Conservation (phyloP, 2,888 invertebrate genomes). For the Cheilosia impressa region DNA sequence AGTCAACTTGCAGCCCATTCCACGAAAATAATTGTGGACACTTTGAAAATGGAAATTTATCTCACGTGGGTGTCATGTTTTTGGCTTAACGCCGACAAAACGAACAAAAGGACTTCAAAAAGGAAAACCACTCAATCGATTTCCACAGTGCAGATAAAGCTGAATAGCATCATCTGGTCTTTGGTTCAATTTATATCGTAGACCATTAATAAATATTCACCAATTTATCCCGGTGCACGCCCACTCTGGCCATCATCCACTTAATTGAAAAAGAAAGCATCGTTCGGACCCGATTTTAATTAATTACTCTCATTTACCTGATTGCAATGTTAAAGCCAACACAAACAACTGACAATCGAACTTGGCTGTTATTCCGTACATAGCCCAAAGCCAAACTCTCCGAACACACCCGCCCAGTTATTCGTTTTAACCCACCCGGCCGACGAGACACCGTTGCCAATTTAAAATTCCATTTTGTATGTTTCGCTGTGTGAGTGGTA, state of each 20-base stretch:
- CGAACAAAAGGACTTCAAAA: constrained; percentile 5
- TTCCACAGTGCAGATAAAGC: constrained; percentile 13
- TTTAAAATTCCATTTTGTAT: constrained; percentile 62
- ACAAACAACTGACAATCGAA: constrained; percentile 36
- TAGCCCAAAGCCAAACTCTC: not conserved
- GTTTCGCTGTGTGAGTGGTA: not conserved
- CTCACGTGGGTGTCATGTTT: constrained; percentile 41
- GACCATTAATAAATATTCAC: constrained; percentile 64
- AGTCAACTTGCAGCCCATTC: not conserved
- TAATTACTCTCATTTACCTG: constrained; percentile 74
- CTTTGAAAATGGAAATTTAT: constrained; percentile 31
- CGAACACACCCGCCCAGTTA: not conserved
- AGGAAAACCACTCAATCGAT: constrained; percentile 45
- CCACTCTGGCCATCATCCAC: constrained; percentile 47
- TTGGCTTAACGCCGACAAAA: constrained; percentile 31
- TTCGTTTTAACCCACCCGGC: not conserved
- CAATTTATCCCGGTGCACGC: constrained; percentile 55
- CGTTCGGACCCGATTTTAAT: constrained; percentile 66
- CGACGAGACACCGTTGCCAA: constrained; percentile 45
- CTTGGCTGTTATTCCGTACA: not conserved
- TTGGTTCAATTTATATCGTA: constrained; percentile 44
- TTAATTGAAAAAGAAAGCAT: constrained; percentile 68
- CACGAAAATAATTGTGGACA: not conserved
- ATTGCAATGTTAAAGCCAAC: constrained; percentile 67
- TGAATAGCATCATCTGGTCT: constrained; percentile 54